Percentiles rank a stretch among this genome's conserved stretches.
These are phyloP conservation scores for Chelidonichthys spinosus DNA, from an alignment of 2,797 vertebrate genomes.

Conservation along the genomic window DNA sequence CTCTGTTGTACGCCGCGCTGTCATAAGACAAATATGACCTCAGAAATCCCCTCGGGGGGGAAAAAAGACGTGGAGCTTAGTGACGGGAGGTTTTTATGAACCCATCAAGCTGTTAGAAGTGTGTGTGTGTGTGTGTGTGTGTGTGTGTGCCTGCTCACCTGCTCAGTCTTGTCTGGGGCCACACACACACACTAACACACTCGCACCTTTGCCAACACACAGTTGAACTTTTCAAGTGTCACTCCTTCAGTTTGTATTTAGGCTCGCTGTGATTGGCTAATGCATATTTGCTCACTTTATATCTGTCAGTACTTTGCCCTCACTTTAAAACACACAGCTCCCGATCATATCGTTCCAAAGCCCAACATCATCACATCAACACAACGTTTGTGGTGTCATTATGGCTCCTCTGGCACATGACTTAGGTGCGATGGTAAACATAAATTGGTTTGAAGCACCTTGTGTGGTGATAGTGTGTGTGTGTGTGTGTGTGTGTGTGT, in stretches of 20 bases:
- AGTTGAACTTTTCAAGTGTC: constrained; percentile 54
- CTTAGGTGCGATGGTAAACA: constrained; percentile 15
- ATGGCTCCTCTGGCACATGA: not conserved
- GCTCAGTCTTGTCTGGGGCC: too few relatives aligned
- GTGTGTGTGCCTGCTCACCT: constrained; percentile 5
- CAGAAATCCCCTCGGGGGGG: constrained; percentile 27
- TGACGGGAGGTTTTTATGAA: constrained; percentile 44
- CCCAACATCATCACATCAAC: constrained; percentile 24
- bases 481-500: constrained; percentile 20
- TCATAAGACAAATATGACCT: constrained; percentile 59
- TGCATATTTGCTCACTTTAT: constrained; percentile 30
- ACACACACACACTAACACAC: constrained; percentile 22
- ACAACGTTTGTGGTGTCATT: not conserved
- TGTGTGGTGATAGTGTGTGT: constrained; percentile 13
- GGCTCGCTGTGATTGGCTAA: constrained; percentile 16
- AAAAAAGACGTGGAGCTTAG: constrained; percentile 29
- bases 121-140: constrained; percentile 18
- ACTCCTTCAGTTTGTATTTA: constrained; percentile 33
- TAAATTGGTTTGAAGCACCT: constrained; percentile 11
- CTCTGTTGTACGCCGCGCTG: constrained; percentile 26
- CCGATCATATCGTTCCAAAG: constrained; percentile 5
- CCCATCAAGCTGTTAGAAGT: constrained; percentile 30
- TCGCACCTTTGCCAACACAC: constrained; percentile 24
- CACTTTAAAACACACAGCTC: constrained; percentile 5
- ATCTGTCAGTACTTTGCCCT: constrained; percentile 39